Evolutionary conservation across 2,113 vertebrate genomes (phyloP).

Genomic region (Manacus vitellinus): DNA sequence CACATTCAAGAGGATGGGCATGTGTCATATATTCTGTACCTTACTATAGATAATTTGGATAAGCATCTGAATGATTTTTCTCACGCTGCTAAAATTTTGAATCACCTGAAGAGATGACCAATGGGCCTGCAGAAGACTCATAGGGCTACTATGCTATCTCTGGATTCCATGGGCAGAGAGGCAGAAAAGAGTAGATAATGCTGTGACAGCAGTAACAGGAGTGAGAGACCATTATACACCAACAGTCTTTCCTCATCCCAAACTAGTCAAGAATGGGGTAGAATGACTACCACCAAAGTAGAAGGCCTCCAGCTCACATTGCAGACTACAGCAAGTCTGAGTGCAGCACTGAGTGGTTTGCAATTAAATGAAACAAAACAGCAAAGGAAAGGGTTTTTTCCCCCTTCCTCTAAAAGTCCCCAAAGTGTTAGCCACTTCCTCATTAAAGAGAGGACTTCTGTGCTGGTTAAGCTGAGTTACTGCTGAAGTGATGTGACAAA

Average conservation of each 20-base stretch:
- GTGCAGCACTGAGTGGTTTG: neutral
- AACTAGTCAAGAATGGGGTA: neutral
- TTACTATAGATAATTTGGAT: neutral
- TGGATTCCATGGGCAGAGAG: neutral
- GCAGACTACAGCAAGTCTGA: neutral
- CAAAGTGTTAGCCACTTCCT: neutral
- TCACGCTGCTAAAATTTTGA: neutral
- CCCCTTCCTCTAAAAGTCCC: neutral
- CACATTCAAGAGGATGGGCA: neutral
- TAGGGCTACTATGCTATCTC: neutral
- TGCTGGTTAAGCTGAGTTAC: slow-evolving; percentile 8
- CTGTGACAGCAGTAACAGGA: neutral
- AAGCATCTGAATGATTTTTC: neutral
- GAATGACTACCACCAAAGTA: neutral
- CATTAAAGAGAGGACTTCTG: neutral
- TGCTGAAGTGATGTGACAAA: neutral
- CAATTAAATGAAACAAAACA: neutral
- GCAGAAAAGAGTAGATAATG: neutral
- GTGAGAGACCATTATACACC: neutral
- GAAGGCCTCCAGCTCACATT: neutral
- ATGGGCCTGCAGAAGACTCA: fast-evolving
- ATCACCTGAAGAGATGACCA: neutral
- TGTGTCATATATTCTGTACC: neutral
- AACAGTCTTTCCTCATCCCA: neutral
- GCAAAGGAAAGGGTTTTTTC: fast-evolving